Base-by-base conservation (phyloP, 92 coral and sea anemone genomes). In the Palythoa grandis region DNA sequence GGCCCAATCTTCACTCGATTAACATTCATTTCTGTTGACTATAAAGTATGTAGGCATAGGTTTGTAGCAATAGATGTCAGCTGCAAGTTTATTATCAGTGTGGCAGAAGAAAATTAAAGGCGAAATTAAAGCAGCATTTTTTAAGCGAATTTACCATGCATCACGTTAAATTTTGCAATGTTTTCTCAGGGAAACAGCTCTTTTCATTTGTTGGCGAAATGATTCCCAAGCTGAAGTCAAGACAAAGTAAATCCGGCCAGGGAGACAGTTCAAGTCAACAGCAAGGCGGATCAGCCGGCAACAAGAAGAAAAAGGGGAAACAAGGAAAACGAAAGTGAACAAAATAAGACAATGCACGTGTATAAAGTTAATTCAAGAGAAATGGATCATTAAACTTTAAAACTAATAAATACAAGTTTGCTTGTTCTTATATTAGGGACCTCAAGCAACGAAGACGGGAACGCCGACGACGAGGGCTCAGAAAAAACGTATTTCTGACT, bases 301-400 rank as follows among this genome's bases (percentile, higher is more conserved):
- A 88, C 23, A 88, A 93, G 86, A 97, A 97, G 90, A 97, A 97
- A 82, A 97, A 95, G 77, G 98, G 98, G 22, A 97, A 97, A 79
- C 95, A 97, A 57, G 93, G 97, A 17, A 97, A 95, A 89, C 94
- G 87, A 61, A 97, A 93, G 93, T 97, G 57, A 93, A 43, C 37
- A 15, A 66, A 80, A 76, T n/a, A 2, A 23, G 22, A 53, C n/a
- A 76, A 29, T 29, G 35, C 35, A 29, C 35, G 13, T 76, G 67
- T 76, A 54, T 5, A 76, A 52, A 23, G 25, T 22, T 35, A 8
- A 23, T 76, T 22, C 23, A 25, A 54, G 47, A 12, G 23, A 23
- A 74, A 50, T 74, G 19, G 53, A 7, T 54, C 14, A 53, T 22
- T 76, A 76, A 76, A 52, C 47, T 25, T 11, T 50, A n/a, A 43